A percentile compares a stretch with the other conserved stretches of the same genome.
phyloP scores from a whole-genome alignment of 2,888 invertebrate species.

The Nephrotoma appendiculata region DNA sequence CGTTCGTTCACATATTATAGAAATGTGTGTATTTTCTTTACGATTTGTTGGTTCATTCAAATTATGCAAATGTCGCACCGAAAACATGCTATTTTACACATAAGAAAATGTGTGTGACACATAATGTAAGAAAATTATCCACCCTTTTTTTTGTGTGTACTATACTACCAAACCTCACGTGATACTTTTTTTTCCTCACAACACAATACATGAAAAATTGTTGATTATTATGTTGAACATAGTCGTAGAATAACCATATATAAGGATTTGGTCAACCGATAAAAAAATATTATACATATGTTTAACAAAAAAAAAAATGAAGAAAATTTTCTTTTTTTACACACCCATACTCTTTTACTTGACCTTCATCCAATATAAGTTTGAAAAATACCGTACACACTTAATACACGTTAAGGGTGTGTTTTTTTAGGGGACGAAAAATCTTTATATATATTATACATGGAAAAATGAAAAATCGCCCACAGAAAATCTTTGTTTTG shows the following conservation, averaged over 20 bases:
- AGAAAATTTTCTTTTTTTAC: not conserved
- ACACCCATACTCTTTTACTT: not conserved
- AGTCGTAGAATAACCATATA: not conserved
- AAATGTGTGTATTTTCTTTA: not conserved
- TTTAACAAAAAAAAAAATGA: not conserved
- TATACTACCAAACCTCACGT: not conserved
- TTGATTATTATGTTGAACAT: not conserved
- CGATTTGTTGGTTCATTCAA: not conserved
- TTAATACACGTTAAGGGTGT: not conserved
- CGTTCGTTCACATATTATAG: not conserved
- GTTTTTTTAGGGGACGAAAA: not conserved
- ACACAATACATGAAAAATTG: not conserved
- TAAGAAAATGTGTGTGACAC: not conserved
- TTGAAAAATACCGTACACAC: not conserved
- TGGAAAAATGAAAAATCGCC: not conserved
- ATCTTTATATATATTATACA: not conserved
- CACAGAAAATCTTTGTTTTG: not conserved
- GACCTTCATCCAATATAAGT: not conserved
- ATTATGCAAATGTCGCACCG: not conserved
- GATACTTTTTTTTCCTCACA: not conserved
- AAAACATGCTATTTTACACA: not conserved
- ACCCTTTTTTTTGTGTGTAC: not conserved
- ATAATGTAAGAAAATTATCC: not conserved
- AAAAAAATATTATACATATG: not conserved
- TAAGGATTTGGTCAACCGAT: not conserved